phyloP scores from a whole-genome alignment of 1,140 invertebrate genomes.

The Hormaphis cornu region DNA sequence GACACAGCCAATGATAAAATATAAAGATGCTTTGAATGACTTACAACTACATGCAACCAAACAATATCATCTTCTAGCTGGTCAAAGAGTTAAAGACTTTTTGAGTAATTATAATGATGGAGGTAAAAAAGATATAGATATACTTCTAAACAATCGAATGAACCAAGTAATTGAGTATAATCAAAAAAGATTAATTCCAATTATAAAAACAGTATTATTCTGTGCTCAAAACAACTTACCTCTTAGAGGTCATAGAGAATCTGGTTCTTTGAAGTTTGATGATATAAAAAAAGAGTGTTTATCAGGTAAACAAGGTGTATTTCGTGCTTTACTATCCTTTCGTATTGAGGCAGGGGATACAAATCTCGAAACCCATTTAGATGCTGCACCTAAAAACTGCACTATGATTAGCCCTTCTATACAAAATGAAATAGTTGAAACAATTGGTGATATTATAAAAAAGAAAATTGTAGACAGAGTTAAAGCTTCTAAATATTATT shows the following conservation, averaged over 20 bases:
- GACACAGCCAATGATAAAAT: background rate
- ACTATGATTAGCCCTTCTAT: slow-evolving; percentile 34
- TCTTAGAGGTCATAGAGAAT: background rate
- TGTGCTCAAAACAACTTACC: background rate
- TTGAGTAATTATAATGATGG: background rate
- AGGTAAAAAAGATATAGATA: background rate
- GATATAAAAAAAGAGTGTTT: background rate
- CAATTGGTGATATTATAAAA: slow-evolving; percentile 33
- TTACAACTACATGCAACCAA: background rate
- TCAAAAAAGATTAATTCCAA: background rate
- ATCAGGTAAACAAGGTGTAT: background rate
- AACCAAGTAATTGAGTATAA: background rate
- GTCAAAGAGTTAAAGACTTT: background rate
- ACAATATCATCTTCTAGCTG: background rate
- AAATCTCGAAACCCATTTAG: background rate
- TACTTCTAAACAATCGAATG: background rate
- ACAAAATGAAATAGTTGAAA: slow-evolving; percentile 35
- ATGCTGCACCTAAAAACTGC: slow-evolving; percentile 22
- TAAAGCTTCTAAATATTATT: slow-evolving; percentile 29
- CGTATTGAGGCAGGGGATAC: background rate
- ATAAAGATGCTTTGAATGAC: background rate
- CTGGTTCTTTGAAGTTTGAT: background rate
- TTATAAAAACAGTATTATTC: background rate
- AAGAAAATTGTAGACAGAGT: slow-evolving; percentile 32
- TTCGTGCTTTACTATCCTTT: background rate